Conservation (phyloP, 2,113 vertebrate genomes). For the Carassius carassius region DNA sequence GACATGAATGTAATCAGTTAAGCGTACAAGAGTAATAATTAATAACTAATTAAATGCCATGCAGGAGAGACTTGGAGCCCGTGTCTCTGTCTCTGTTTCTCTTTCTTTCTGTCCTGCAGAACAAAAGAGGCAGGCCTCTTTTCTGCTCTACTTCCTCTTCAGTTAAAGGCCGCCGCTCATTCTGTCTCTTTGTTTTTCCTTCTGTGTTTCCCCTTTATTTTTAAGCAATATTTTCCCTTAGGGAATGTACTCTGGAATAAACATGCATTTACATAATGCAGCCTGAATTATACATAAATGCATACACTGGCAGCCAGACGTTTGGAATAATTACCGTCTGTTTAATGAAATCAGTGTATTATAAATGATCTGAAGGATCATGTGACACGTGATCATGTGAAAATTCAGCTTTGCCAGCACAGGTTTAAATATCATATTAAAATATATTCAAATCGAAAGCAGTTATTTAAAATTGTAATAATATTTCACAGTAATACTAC, state of each 20-base stretch:
- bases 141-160: constrained; percentile 55
- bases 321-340: not conserved
- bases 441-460: not conserved
- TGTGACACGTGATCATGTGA: not conserved
- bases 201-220: constrained; percentile 16
- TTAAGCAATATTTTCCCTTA: constrained; percentile 38
- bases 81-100: not conserved
- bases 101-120: not conserved
- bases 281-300: not conserved
- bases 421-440: not conserved
- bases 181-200: constrained; percentile 4
- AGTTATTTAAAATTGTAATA: not conserved
- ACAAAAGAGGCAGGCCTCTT: constrained; percentile 34
- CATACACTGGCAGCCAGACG: not conserved
- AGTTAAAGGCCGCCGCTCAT: constrained; percentile 29
- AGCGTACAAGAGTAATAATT: not conserved
- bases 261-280: constrained; percentile 36
- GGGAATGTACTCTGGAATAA: constrained; percentile 37
- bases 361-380: not conserved
- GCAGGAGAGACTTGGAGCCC: not conserved
- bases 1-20: constrained; percentile 12
- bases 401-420: not conserved
- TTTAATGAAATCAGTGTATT: not conserved
- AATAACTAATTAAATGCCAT: constrained; percentile 8
- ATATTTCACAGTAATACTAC: not conserved